Evolutionary conservation across 2,888 invertebrate genomes (phyloP).

Genomic region (Ophioninae sp.): DNA sequence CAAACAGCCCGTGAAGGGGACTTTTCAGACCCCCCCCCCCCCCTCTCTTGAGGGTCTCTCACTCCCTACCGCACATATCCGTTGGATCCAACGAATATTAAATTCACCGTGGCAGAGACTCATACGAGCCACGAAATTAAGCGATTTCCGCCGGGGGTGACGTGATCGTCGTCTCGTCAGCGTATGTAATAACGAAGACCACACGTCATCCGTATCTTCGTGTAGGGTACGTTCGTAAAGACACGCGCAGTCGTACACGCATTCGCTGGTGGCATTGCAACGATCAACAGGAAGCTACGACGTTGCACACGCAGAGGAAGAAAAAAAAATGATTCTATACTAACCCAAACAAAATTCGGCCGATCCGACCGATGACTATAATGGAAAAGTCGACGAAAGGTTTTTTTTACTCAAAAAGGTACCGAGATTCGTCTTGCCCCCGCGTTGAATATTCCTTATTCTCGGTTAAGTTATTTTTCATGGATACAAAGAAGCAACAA

Average conservation of each 20-base stretch:
- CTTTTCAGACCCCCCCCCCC: conserved; percentile 36
- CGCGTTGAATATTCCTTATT: no score
- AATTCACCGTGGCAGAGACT: conserved; percentile 71
- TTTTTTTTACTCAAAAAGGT: no score
- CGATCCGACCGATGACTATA: background rate
- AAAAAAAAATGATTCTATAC: no score
- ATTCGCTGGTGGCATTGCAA: background rate
- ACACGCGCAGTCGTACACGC: background rate
- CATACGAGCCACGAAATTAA: conserved; percentile 77
- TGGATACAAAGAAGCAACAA: no score
- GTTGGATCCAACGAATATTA: conserved; percentile 71
- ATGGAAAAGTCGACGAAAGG: no score
- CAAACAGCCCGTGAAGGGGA: conserved; percentile 68
- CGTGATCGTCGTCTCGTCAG: conserved; percentile 54
- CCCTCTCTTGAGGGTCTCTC: conserved; percentile 31
- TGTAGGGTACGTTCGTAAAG: background rate
- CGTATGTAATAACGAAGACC: conserved; percentile 28
- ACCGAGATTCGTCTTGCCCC: no score
- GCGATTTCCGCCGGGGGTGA: conserved; percentile 73
- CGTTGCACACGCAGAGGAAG: background rate
- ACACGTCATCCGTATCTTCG: conserved; percentile 13
- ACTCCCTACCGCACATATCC: conserved; percentile 10
- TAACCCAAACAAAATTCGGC: background rate
- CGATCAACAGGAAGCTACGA: background rate
- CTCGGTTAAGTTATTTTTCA: no score